Evolutionary conservation across 2,888 invertebrate species (phyloP).

Genomic region (Pharmacophagus antenor): DNA sequence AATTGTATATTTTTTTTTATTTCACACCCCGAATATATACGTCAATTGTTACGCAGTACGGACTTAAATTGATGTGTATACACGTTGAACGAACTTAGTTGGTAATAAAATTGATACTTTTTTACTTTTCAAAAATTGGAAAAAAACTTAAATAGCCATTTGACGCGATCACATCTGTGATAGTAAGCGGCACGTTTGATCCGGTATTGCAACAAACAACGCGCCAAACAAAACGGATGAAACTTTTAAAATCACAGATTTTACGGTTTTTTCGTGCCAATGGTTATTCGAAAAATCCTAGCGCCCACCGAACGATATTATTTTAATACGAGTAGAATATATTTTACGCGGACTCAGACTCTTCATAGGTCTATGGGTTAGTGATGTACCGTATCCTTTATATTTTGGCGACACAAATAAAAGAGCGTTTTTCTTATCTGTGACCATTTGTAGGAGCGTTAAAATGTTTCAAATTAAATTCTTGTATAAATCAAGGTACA

Average conservation of each 20-base stretch:
- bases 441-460: too few relatives aligned
- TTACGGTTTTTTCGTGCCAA: constrained; percentile 62
- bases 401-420: too few relatives aligned
- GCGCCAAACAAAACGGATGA: constrained; percentile 51
- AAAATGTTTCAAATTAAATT: too few relatives aligned
- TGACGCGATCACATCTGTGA: not conserved
- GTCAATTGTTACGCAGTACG: too few relatives aligned
- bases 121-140: not conserved
- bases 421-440: too few relatives aligned
- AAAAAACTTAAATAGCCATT: constrained; percentile 17
- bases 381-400: not conserved
- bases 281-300: constrained; percentile 55
- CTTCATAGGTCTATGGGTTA: constrained; percentile 38
- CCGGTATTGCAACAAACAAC: constrained; percentile 25
- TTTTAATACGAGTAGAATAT: constrained; percentile 44
- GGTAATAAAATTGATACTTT: too few relatives aligned
- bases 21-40: too few relatives aligned
- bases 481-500: too few relatives aligned
- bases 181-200: constrained; percentile 15
- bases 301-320: constrained; percentile 41
- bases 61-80: too few relatives aligned
- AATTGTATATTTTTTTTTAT: too few relatives aligned
- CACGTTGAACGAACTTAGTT: too few relatives aligned
- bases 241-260: constrained; percentile 58
- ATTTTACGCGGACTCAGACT: constrained; percentile 49